Evolutionary conservation across 2,113 vertebrate genomes (phyloP), one percentile per base, ranked within the genome.

Genomic region (Pontoporia blainvillei): DNA sequence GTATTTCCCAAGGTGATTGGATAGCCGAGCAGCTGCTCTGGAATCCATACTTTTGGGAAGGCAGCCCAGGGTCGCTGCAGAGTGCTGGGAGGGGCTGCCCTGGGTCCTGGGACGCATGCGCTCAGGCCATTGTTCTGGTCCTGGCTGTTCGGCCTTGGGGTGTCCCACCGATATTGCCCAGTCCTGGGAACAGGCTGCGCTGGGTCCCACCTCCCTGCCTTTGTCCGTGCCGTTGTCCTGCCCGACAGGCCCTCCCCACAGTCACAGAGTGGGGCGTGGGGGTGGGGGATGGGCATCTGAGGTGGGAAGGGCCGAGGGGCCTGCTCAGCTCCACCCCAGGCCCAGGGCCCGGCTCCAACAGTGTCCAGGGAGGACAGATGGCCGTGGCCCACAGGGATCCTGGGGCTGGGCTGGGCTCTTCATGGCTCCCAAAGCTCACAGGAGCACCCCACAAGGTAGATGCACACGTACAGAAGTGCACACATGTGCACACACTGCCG

Each of bases 1-100:
- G 57, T 7, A 18, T 69, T 90, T 59, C 81, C 57, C 64, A 66
- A 95, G 20, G 67, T 2, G 46, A 20, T 29, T 29, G 5, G 1
- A 85, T 66, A 46, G 59, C 73, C 0, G 21, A 94, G 54, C 91
- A 94, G 97, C 69, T 91, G 95, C 91, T 92, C 31, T n/a, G 59
- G 86, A 39, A 59, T 59, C 64, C 23, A 69, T 4, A 54, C 10
- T 7, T 31, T 41, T 25, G 12, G 52, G 52, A 67, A 81, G 44
- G 46, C 25, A 18, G 79, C 91, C 31, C 25, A 15, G 23, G 34
- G 46, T 54, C 2, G 1, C 36, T 2, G 11, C 59, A 49, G 62
- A 34, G 34, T 0, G 0, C 23, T n/a, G 23, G n/a, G 23, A 62
- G 31, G 81, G 71, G 29, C 49, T 6, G 23, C 64, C 29, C 8